phyloP scores from a whole-genome alignment of 2,113 vertebrate genomes.

The Apeltes quadracus region DNA sequence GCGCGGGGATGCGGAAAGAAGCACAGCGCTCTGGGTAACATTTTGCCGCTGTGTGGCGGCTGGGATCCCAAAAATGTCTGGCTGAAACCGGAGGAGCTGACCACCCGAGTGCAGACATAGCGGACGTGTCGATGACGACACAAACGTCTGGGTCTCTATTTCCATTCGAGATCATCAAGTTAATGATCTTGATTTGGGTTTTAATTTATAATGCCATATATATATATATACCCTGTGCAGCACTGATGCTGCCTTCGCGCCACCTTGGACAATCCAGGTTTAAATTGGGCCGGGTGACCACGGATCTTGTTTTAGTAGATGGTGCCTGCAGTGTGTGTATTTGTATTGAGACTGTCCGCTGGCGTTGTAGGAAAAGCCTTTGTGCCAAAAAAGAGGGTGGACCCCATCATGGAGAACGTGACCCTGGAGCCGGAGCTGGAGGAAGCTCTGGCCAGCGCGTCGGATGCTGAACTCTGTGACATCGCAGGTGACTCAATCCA shows the following conservation, averaged over 20 bases:
- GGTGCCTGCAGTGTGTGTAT: background rate
- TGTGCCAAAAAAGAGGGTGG: slow-evolving; percentile 90
- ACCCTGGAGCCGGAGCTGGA: slow-evolving; percentile 96
- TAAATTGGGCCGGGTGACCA: background rate
- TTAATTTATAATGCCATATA: background rate
- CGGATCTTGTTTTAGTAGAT: background rate
- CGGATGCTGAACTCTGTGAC: slow-evolving; percentile 96
- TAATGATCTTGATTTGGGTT: background rate
- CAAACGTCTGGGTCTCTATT: background rate
- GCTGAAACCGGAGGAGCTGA: slow-evolving; percentile 31
- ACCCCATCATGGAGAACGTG: slow-evolving; percentile 93
- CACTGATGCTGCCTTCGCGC: background rate
- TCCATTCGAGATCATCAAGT: background rate
- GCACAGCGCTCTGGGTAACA: background rate
- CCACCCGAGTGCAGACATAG: slow-evolving; percentile 6
- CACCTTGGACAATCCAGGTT: background rate
- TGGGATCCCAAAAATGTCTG: slow-evolving; percentile 21
- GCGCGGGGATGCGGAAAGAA: background rate
- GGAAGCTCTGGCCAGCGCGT: slow-evolving; percentile 92
- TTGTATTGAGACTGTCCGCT: background rate
- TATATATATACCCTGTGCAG: background rate
- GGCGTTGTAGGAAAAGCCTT: slow-evolving; percentile 88
- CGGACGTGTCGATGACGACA: background rate
- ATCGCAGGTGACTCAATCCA: slow-evolving; percentile 88
- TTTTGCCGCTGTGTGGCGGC: background rate